Percentiles rank a stretch among this genome's conserved stretches.
Conservation (phyloP, 2,113 vertebrate species). For the Nothobranchius furzeri region DNA sequence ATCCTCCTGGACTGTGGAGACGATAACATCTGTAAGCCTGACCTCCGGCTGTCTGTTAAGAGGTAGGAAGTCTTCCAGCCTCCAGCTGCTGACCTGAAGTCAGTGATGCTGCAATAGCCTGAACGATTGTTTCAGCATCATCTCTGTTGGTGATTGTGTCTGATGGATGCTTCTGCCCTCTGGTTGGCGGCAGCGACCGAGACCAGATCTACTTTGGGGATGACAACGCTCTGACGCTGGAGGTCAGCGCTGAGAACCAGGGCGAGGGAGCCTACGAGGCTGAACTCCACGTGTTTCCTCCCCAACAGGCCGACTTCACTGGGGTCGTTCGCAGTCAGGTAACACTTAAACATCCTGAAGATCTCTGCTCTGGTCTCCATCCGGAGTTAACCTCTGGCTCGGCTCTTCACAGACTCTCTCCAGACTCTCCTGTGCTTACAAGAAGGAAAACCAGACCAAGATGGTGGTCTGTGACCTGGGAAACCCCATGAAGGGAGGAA, state of each 20-base stretch:
- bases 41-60: slow-evolving; percentile 86
- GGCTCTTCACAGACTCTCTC: slow-evolving; percentile 79
- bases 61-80: slow-evolving; percentile 75
- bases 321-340: slow-evolving; percentile 90
- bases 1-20: slow-evolving; percentile 95
- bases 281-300: slow-evolving; percentile 87
- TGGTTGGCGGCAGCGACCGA: slow-evolving; percentile 81
- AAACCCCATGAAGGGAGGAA: slow-evolving; percentile 97
- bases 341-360: neutral
- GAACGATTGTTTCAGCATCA: too few species aligned
- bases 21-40: slow-evolving; percentile 94
- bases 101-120: too few species aligned
- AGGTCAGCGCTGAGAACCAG: slow-evolving; percentile 86
- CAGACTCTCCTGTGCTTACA: slow-evolving; percentile 92
- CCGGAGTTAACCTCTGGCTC: neutral
- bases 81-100: neutral
- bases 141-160: too few species aligned
- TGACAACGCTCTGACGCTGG: slow-evolving; percentile 90
- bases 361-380: too few species aligned
- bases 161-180: neutral
- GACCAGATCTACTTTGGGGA: slow-evolving; percentile 94
- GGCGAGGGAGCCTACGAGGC: slow-evolving; percentile 98
- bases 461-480: slow-evolving; percentile 96
- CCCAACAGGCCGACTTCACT: slow-evolving; percentile 92
- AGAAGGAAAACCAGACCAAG: slow-evolving; percentile 93